Conservation (phyloP, 2,888 invertebrate genomes). For the Harmothoe impar region DNA sequence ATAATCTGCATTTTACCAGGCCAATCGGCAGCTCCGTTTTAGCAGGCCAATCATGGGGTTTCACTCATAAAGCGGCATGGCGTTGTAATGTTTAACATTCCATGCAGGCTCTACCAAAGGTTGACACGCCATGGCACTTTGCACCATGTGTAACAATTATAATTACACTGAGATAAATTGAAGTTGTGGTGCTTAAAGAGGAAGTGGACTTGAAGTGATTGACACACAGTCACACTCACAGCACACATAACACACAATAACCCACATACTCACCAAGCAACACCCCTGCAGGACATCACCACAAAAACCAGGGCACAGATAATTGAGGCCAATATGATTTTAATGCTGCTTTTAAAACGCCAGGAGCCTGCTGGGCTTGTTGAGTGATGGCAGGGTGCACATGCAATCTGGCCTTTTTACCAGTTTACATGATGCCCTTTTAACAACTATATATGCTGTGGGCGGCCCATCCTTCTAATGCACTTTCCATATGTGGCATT, state of each 20-base stretch:
- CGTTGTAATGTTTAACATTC: neutral
- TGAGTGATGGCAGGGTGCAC: neutral
- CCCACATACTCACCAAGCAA: neutral
- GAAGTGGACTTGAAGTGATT: neutral
- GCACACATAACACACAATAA: neutral
- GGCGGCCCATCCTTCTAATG: neutral
- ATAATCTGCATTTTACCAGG: slow-evolving; percentile 25
- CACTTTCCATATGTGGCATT: too few species aligned
- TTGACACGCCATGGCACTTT: neutral
- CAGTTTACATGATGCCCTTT: too few species aligned
- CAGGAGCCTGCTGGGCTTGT: neutral
- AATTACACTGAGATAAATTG: neutral
- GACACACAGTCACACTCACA: neutral
- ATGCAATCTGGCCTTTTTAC: slow-evolving; percentile 28
- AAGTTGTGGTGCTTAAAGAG: neutral
- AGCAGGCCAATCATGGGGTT: neutral
- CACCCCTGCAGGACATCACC: neutral
- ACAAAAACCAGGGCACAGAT: neutral
- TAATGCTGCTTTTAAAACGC: slow-evolving; percentile 49
- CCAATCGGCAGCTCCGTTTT: neutral
- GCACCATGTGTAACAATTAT: neutral
- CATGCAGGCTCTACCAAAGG: neutral
- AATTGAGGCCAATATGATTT: slow-evolving; percentile 36
- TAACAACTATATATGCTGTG: neutral
- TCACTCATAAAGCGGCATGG: neutral